Evolutionary conservation across 2,888 invertebrate species (phyloP).

Genomic region (Cerceris ruficornis): DNA sequence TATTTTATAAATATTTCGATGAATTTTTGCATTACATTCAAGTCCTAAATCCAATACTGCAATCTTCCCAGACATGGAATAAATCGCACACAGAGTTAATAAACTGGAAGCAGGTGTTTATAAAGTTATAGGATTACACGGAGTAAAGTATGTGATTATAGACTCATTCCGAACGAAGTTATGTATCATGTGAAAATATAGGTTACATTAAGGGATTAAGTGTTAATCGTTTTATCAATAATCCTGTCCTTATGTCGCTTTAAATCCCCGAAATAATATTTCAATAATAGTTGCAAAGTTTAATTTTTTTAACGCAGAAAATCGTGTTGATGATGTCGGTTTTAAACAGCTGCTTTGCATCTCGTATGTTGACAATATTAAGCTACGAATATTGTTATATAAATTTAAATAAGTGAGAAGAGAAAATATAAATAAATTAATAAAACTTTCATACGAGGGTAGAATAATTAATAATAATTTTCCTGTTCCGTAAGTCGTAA

Average conservation of each 20-base stretch:
- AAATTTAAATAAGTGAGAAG: too few species aligned
- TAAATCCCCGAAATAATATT: neutral
- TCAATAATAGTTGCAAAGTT: too few species aligned
- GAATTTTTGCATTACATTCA: neutral
- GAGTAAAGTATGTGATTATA: neutral
- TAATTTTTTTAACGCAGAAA: too few species aligned
- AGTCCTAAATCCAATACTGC: neutral
- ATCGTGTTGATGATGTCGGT: too few species aligned
- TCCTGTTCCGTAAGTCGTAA: too few species aligned
- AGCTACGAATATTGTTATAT: too few species aligned
- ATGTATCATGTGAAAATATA: neutral
- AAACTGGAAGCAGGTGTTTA: slow-evolving; percentile 1
- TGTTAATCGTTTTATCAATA: slow-evolving; percentile 4
- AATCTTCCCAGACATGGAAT: neutral
- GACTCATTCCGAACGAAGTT: neutral
- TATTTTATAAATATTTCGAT: too few species aligned
- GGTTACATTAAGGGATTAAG: neutral
- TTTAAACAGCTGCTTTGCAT: too few species aligned
- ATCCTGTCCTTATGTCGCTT: neutral
- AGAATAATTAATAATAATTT: too few species aligned
- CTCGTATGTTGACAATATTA: too few species aligned
- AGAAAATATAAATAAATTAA: too few species aligned
- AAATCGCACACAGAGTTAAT: neutral
- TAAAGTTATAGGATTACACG: neutral
- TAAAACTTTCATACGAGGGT: too few species aligned